Conservation (phyloP, 2,888 invertebrate species). For the Dusona sp. region DNA sequence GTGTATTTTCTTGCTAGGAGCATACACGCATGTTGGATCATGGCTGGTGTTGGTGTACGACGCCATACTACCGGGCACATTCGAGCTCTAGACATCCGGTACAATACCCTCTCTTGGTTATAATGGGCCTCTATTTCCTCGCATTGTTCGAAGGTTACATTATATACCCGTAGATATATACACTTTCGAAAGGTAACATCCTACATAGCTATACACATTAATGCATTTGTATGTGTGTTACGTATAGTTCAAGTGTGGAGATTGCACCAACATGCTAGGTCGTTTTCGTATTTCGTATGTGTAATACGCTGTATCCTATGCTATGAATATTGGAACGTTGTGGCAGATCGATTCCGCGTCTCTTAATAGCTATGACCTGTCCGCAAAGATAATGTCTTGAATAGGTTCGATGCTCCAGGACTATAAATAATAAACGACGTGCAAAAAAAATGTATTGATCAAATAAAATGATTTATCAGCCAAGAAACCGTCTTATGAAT, state of each 20-base stretch:
- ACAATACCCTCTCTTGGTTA: conserved; percentile 81
- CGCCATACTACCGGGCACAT: conserved; percentile 65
- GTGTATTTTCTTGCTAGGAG: not conserved
- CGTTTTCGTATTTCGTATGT: conserved; percentile 32
- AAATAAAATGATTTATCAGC: not conserved
- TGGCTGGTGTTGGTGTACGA: conserved; percentile 41
- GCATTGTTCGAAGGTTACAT: conserved; percentile 81
- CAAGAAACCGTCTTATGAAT: no score
- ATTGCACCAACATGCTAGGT: conserved; percentile 14
- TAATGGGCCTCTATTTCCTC: conserved; percentile 82
- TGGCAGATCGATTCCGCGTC: conserved; percentile 31
- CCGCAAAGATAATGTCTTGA: conserved; percentile 8
- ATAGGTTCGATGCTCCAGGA: not conserved
- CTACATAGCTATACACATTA: not conserved
- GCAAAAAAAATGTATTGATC: not conserved
- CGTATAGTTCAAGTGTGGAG: conserved; percentile 9
- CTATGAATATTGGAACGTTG: conserved; percentile 47
- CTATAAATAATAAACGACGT: not conserved
- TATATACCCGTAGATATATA: conserved; percentile 70
- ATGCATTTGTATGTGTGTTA: not conserved
- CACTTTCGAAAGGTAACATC: conserved; percentile 40
- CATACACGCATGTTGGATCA: conserved; percentile 37
- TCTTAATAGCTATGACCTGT: not conserved
- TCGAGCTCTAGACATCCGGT: conserved; percentile 82
- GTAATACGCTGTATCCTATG: conserved; percentile 22